phyloP scores from a whole-genome alignment of 2,888 invertebrate genomes.

The Hemithea aestivaria region DNA sequence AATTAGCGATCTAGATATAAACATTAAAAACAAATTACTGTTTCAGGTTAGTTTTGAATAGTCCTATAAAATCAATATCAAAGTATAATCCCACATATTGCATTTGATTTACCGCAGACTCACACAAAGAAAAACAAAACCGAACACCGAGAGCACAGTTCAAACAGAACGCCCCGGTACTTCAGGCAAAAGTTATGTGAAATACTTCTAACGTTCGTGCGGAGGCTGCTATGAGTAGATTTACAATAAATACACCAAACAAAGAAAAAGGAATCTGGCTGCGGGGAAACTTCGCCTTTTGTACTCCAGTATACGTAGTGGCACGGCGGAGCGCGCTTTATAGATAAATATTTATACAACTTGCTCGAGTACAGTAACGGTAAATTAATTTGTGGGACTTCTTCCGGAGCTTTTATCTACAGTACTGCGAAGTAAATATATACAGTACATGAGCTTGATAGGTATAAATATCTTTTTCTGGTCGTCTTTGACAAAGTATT shows the following conservation, averaged over 20 bases:
- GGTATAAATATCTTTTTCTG: too few relatives aligned
- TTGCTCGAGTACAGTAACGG: constrained; percentile 24
- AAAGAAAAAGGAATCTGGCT: constrained; percentile 77
- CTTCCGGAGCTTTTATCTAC: constrained; percentile 6
- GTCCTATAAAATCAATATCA: constrained; percentile 8
- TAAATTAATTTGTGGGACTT: constrained; percentile 21
- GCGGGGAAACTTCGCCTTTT: constrained; percentile 74
- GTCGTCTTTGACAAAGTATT: too few relatives aligned
- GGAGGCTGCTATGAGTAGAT: constrained; percentile 73
- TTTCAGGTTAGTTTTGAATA: not conserved
- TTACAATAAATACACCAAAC: constrained; percentile 79
- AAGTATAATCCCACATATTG: constrained; percentile 15
- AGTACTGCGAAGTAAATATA: too few relatives aligned
- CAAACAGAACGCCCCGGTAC: constrained; percentile 27
- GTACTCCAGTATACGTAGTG: constrained; percentile 46
- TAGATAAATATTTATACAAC: constrained; percentile 40
- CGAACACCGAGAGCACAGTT: constrained; percentile 21
- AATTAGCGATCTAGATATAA: too few relatives aligned
- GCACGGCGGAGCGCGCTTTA: constrained; percentile 33
- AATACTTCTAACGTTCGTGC: constrained; percentile 68
- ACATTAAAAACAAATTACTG: too few relatives aligned
- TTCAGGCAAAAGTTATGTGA: constrained; percentile 71
- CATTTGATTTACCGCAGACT: constrained; percentile 16
- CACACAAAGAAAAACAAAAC: constrained; percentile 26
- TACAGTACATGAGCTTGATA: too few relatives aligned